Percentiles rank a stretch among this genome's conserved stretches.
These are phyloP conservation scores for Micromys minutus DNA, from an alignment of 2,113 vertebrate genomes.

Conservation along the genomic window DNA sequence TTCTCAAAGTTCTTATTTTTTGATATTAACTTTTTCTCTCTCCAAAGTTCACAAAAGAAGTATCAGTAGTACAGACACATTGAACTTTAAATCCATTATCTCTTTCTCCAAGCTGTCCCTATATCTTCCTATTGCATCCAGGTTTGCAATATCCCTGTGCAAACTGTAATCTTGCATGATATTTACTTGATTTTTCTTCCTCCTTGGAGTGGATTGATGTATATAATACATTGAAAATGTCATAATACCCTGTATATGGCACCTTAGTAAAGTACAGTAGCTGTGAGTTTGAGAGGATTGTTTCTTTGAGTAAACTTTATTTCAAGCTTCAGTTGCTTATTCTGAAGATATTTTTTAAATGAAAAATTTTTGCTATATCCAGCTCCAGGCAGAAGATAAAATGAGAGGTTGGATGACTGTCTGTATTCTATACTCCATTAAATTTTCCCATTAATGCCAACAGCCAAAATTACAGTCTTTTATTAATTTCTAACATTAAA, in stretches of 20 bases:
- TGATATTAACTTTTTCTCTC: neutral
- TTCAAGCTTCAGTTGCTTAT: neutral
- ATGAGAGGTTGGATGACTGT: neutral
- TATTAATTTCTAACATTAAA: neutral
- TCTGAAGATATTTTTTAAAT: neutral
- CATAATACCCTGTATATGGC: neutral
- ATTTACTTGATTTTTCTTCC: constrained; percentile 6
- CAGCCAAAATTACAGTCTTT: neutral
- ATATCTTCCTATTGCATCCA: neutral
- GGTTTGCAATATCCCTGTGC: constrained; percentile 7
- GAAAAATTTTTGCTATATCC: neutral
- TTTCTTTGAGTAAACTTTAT: neutral
- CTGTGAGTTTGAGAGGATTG: neutral
- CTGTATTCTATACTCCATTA: no score
- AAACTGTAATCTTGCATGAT: constrained; percentile 13
- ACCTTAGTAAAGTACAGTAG: neutral
- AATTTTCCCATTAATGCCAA: neutral
- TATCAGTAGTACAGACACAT: neutral
- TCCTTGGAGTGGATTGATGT: neutral
- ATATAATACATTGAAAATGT: neutral
- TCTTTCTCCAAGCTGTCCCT: neutral
- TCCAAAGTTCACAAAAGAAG: neutral
- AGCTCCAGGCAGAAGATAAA: neutral
- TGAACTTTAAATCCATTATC: neutral
- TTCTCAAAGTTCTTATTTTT: neutral